These are phyloP conservation scores for Emydocephalus ijimae DNA, from an alignment of 2,113 vertebrate species.

Conservation along the genomic window DNA sequence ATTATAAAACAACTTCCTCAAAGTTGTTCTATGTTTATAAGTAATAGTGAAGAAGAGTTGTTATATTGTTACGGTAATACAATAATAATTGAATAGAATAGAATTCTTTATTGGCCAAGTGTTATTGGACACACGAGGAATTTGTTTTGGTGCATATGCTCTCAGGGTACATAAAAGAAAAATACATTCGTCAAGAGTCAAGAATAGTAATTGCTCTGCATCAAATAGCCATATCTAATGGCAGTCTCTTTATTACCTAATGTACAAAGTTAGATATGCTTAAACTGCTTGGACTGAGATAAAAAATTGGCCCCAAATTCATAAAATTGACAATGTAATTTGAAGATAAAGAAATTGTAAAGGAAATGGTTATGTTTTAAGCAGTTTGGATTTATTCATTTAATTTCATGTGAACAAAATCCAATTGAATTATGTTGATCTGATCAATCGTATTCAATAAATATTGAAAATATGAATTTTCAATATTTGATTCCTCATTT, in stretches of 20 bases:
- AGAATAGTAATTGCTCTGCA: not conserved
- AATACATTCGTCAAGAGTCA: no score
- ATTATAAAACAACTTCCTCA: constrained; percentile 10
- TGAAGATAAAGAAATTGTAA: not conserved
- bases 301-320: not conserved
- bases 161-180: no score
- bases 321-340: not conserved
- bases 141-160: no score
- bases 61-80: constrained; percentile 14
- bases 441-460: not conserved
- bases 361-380: not conserved
- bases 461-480: not conserved
- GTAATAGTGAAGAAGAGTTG: constrained; percentile 35
- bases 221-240: not conserved
- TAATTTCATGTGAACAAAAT: not conserved
- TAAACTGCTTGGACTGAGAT: not conserved
- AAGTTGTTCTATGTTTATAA: constrained; percentile 29
- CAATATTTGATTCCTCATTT: not conserved
- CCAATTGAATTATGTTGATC: not conserved
- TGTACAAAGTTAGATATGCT: not conserved
- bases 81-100: not conserved
- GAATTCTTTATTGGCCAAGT: no score
- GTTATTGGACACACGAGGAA: no score
- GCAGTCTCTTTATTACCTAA: not conserved
- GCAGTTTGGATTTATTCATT: not conserved